Percentiles rank a stretch among this genome's conserved stretches.
These are phyloP conservation scores for Achlya flavicornis DNA, from an alignment of 2,888 invertebrate species.

Conservation along the genomic window DNA sequence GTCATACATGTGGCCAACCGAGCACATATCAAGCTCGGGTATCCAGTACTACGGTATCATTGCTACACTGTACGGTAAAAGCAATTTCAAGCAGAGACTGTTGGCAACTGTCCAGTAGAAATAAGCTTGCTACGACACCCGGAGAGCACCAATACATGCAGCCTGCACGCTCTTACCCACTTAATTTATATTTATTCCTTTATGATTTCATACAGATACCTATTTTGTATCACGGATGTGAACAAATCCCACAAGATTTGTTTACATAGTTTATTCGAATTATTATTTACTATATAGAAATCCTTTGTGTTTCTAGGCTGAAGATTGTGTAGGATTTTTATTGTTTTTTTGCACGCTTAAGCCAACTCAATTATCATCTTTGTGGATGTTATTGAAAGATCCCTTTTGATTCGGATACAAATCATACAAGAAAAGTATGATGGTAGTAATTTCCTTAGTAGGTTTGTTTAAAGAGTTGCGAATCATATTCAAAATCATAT, in stretches of 20 bases:
- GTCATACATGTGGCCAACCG: conserved; percentile 43
- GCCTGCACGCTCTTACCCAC: conserved; percentile 56
- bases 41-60: conserved; percentile 66
- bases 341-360: too few species aligned
- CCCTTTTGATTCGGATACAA: too few species aligned
- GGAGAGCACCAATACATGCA: conserved; percentile 67
- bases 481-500: too few species aligned
- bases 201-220: conserved; percentile 15
- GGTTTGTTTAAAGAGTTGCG: too few species aligned
- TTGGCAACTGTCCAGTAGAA: conserved; percentile 77
- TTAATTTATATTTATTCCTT: conserved; percentile 46
- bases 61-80: conserved; percentile 73
- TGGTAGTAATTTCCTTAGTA: too few species aligned
- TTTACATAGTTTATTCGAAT: not conserved
- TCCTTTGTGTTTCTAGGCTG: too few species aligned
- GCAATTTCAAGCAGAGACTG: conserved; percentile 73
- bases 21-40: conserved; percentile 57
- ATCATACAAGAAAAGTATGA: too few species aligned
- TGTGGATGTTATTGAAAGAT: too few species aligned
- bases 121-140: conserved; percentile 77
- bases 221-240: conserved; percentile 10
- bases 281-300: not conserved
- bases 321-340: too few species aligned
- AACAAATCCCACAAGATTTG: not conserved
- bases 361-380: too few species aligned